Percentiles rank a stretch among this genome's conserved stretches.
Evolutionary conservation across 1,140 invertebrate species (phyloP).

Genomic region (Zophobas morio): DNA sequence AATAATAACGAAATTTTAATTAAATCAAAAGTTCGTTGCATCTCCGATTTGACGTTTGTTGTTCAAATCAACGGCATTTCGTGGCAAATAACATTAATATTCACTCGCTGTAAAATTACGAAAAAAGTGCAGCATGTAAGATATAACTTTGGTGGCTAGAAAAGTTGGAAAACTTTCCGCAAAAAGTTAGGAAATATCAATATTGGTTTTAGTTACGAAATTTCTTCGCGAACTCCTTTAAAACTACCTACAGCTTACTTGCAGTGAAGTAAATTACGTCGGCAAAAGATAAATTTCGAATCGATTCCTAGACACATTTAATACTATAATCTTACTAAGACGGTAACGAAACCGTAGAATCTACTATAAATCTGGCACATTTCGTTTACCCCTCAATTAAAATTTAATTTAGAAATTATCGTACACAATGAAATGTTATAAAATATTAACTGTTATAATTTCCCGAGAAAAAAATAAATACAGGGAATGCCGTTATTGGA

Average conservation of each 20-base stretch:
- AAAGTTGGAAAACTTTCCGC: not conserved
- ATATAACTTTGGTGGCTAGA: too few relatives aligned
- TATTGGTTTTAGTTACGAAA: constrained; percentile 16
- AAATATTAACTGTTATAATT: not conserved
- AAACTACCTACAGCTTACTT: not conserved
- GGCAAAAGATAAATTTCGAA: not conserved
- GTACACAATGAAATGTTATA: too few relatives aligned
- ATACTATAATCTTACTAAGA: constrained; percentile 11
- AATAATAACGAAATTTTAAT: too few relatives aligned
- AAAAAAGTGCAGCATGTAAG: not conserved
- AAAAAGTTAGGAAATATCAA: constrained; percentile 15
- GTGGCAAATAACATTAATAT: too few relatives aligned
- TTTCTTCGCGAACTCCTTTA: constrained; percentile 6
- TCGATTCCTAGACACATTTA: not conserved
- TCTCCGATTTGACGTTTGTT: too few relatives aligned
- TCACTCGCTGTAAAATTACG: not conserved
- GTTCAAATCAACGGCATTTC: too few relatives aligned
- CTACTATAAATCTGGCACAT: not conserved
- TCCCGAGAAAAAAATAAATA: too few relatives aligned
- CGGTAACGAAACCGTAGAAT: not conserved
- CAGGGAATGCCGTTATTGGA: not conserved
- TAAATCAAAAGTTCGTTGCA: too few relatives aligned
- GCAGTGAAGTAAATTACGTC: not conserved
- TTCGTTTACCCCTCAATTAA: not conserved
- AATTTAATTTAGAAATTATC: too few relatives aligned